Base-by-base conservation (phyloP, 2,797 vertebrate species). In the Mormyrus proboscirostris region DNA sequence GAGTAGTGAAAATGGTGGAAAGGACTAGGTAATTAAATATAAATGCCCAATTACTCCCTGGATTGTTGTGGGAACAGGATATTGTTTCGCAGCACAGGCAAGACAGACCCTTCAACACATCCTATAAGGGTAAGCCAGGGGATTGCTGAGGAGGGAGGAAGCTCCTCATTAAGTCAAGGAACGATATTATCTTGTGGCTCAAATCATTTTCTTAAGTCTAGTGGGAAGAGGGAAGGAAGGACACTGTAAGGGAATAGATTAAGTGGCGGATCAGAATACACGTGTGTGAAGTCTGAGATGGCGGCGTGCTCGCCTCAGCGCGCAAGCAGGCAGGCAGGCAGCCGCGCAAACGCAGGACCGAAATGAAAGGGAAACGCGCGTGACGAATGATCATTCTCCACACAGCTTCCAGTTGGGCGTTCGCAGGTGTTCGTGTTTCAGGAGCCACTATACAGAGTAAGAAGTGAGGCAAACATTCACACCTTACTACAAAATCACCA, bases 21-120 rank as follows among this genome's bases (percentile, higher is more conserved):
- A 92, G 93, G 92, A 91, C 92, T 89, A 92, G 91, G 94, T 95
- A 95, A 95, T 95, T 94, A 96, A 95, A 95, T 96, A 96, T 95
- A 95, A 94, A 95, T 95, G 95, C 92, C 91, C 95, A 95, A 95
- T 95, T 95, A 95, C 94, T 93, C 91, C 90, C 88, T 92, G 91
- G 94, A 94, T 93, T 91, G 91, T 91, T 90, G 93, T 93, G 93
- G 93, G 92, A 92, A 92, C 88, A 91, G 94, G 94, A 94, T 93
- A 93, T 92, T 92, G 93, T 94, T 93, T 89, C 92, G 93, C 92
- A 86, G n/a, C 92, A 93, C 92, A 86, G 92, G 94, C 92, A 93
- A 95, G 93, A 94, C 93, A 88, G 89, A 62, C 69, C 49, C 49
- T 88, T 51, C 65, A 59, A 83, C 89, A 62, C 86, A 57, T 41